Base-by-base conservation (phyloP, 2,797 vertebrate species). In the Coregonus sp. region DNA sequence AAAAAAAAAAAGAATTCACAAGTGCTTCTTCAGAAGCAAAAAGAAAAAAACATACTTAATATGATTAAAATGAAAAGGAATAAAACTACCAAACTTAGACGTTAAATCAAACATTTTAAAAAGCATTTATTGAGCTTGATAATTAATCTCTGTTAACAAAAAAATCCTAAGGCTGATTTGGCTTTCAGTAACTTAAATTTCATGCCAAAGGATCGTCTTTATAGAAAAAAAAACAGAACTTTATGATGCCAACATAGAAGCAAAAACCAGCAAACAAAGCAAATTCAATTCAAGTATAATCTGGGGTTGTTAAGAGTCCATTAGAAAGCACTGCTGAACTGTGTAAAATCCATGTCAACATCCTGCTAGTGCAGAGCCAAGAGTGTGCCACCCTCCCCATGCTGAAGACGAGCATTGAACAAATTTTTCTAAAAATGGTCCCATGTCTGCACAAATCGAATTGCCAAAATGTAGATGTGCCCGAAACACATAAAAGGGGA, bases 381-480 rank as follows among this genome's bases (percentile, higher is more conserved):
- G 50, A 81, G 65, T 81, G 78, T 72, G 31, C 65, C 29, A 75
- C 14, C 59, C 31, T 33, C 37, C 65, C 37, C n/a, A 66, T 52
- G 75, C 15, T 4, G 5, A 40, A 73, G 40, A 69, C 15, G 25
- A 47, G 95, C 96, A 18, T 81, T 20, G 33, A 37, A 63, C 40
- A 18, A 6, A 20, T 2, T 61, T 37, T 5, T 51, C 40, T 25
- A 25, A 72, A 72, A 56, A 29, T 6, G 5, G 15, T 31, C 0
- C 98, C 96, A 18, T 4, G 4, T 35, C 31, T 15, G 65, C 65
- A 67, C 59, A 67, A 67, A 67, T 35, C 29, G 35, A 25, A 65
- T 31, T 29, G 50, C 47, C 12, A 51, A 56, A 29, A 51, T 18
- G 29, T 0, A 96, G 50, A 71, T 25, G 25, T 31, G 12, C 63